These are phyloP conservation scores for Phylloscopus whistleri DNA, from an alignment of 2,113 vertebrate species.

Conservation along the genomic window DNA sequence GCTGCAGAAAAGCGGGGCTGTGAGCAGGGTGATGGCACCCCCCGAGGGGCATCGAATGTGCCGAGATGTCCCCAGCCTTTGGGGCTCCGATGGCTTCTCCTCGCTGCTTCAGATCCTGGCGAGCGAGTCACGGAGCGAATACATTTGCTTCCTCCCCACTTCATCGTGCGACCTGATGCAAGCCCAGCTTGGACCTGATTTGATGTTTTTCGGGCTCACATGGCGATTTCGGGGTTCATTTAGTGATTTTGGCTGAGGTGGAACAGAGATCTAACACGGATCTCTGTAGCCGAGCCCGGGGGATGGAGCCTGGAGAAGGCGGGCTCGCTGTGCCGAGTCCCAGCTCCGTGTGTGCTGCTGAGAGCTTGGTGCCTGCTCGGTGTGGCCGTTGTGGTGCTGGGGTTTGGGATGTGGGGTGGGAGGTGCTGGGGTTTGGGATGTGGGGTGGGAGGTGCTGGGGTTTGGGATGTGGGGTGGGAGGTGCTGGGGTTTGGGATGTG, in stretches of 20 bases:
- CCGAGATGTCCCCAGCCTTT: not conserved
- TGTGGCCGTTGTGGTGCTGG: too few species aligned
- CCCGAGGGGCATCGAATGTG: not conserved
- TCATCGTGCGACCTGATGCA: not conserved
- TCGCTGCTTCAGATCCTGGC: not conserved
- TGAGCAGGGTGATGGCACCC: not conserved
- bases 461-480: not conserved
- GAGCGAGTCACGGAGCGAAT: not conserved
- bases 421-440: not conserved
- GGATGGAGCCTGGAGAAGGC: not conserved
- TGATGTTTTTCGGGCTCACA: not conserved
- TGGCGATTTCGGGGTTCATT: not conserved
- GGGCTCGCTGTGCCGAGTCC: not conserved
- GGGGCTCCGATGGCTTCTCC: not conserved
- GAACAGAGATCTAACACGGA: rapidly evolving
- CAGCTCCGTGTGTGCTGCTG: rapidly evolving
- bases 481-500: not conserved
- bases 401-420: not conserved
- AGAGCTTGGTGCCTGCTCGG: not conserved
- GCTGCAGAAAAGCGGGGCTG: rapidly evolving
- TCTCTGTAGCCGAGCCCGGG: rapidly evolving
- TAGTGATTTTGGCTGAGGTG: not conserved
- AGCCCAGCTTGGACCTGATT: not conserved
- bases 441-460: not conserved
- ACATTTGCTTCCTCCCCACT: not conserved